A percentile compares a stretch with the other conserved stretches of the same genome.
Evolutionary conservation across 2,888 invertebrate species (phyloP).

Genomic region (Rhodophaea formosa): DNA sequence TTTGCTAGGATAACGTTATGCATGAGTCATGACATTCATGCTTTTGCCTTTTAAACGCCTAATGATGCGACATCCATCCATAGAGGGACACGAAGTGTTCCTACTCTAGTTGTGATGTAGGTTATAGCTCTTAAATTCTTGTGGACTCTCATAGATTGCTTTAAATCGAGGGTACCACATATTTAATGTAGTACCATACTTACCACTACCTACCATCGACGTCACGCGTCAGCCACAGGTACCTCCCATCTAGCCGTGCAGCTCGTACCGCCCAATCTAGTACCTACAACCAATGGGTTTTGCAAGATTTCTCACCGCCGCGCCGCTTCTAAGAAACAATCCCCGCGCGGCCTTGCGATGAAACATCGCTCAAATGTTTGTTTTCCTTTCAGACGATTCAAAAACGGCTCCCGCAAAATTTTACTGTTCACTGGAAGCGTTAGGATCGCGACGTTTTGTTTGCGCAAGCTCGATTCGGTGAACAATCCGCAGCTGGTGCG

Average conservation of each 20-base stretch:
- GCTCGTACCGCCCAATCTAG: constrained; percentile 20
- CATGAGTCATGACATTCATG: no score
- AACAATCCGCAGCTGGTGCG: constrained; percentile 61
- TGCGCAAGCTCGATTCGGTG: constrained; percentile 59
- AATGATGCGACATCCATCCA: no score
- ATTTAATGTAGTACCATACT: no score
- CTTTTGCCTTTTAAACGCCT: no score
- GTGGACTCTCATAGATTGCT: no score
- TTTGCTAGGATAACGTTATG: no score
- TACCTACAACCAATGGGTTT: constrained; percentile 50
- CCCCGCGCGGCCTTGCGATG: constrained; percentile 64
- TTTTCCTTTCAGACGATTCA: constrained; percentile 70
- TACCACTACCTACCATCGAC: neutral
- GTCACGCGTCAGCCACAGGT: neutral
- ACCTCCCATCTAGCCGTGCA: neutral
- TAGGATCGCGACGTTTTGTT: constrained; percentile 61
- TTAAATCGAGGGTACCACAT: no score
- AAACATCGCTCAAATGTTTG: constrained; percentile 68
- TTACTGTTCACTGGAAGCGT: constrained; percentile 63
- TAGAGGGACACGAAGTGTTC: no score
- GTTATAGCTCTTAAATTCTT: no score
- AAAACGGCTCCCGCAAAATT: constrained; percentile 68
- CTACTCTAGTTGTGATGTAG: no score
- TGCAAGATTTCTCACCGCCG: constrained; percentile 31
- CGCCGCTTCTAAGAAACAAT: constrained; percentile 59